A percentile compares a stretch with the other conserved stretches of the same genome.
Evolutionary conservation across 2,888 invertebrate species (phyloP).

Genomic region (Monopis laevigella): DNA sequence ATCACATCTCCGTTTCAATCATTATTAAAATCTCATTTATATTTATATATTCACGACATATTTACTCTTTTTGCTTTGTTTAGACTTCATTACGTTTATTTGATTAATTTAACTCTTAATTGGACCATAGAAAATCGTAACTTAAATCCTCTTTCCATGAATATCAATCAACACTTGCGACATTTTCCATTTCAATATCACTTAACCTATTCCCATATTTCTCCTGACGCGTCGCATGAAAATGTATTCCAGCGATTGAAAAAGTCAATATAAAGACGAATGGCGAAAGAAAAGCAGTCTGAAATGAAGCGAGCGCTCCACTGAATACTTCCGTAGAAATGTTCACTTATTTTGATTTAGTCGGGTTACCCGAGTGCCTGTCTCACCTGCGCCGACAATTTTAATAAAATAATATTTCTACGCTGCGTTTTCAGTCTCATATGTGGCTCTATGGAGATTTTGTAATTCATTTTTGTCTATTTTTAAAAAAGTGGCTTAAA

Average conservation of each 20-base stretch:
- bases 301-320: constrained; percentile 28
- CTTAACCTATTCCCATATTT: not conserved
- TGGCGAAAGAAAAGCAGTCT: constrained; percentile 21
- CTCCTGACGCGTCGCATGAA: constrained; percentile 9
- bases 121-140: too few species aligned
- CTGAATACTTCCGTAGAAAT: constrained; percentile 34
- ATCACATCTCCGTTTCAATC: too few species aligned
- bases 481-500: too few species aligned
- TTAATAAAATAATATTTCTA: constrained; percentile 44
- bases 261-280: constrained; percentile 37
- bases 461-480: too few species aligned
- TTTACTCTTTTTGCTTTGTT: too few species aligned
- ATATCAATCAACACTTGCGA: too few species aligned
- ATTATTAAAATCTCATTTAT: too few species aligned
- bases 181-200: not conserved
- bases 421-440: not conserved
- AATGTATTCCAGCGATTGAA: constrained; percentile 40
- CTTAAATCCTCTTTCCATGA: too few species aligned
- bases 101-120: too few species aligned
- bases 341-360: constrained; percentile 43
- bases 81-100: too few species aligned
- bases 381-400: constrained; percentile 41
- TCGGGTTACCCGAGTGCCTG: not conserved
- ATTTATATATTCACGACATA: too few species aligned
- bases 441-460: not conserved